Conservation (phyloP, 2,797 vertebrate genomes). For the Allobates femoralis region DNA sequence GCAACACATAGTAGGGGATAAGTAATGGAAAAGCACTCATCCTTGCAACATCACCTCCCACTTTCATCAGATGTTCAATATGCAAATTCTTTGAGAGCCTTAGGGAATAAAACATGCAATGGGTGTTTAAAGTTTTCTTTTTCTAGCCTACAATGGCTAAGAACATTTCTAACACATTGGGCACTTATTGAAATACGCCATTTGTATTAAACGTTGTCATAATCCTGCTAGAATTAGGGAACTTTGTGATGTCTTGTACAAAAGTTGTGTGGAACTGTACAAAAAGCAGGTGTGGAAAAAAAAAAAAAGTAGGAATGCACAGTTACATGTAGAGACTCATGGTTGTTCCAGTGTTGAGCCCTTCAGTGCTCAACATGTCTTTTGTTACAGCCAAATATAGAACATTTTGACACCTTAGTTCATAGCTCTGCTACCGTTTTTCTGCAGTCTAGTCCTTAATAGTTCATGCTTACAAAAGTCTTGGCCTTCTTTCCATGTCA, state of each 20-base stretch:
- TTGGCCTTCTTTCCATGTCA: too few species aligned
- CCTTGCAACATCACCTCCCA: slow-evolving; percentile 1
- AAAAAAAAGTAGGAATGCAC: too few species aligned
- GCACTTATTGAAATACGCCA: background rate
- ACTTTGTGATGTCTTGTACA: background rate
- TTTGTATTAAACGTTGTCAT: background rate
- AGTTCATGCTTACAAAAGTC: too few species aligned
- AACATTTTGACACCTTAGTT: too few species aligned
- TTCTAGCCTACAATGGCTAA: background rate
- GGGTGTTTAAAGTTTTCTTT: background rate
- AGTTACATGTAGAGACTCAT: too few species aligned
- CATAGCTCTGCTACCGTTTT: too few species aligned
- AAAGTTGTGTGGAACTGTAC: too few species aligned
- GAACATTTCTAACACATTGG: background rate
- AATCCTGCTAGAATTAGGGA: background rate
- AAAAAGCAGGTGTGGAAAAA: too few species aligned
- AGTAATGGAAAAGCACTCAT: slow-evolving; percentile 20
- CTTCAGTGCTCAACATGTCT: too few species aligned
- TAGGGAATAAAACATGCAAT: background rate
- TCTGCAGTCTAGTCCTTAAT: too few species aligned
- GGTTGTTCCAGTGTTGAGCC: too few species aligned
- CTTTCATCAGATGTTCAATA: slow-evolving; percentile 5
- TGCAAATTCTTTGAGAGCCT: background rate
- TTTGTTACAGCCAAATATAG: too few species aligned
- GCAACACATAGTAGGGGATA: slow-evolving; percentile 15